phyloP scores from a whole-genome alignment of 2,797 vertebrate species.

The Myripristis jacobus region DNA sequence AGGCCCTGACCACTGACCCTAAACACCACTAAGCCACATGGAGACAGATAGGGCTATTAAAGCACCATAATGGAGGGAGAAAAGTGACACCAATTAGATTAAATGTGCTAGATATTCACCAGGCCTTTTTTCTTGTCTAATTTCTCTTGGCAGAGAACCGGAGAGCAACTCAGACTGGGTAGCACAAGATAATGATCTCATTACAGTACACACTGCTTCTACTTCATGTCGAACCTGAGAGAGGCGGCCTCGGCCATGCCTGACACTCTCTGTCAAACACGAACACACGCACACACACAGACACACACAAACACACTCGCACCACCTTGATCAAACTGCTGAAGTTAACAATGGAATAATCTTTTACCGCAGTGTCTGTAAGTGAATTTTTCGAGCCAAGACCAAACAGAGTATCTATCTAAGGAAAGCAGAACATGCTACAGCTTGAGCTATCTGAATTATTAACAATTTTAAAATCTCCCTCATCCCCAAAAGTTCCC shows the following conservation, averaged over 20 bases:
- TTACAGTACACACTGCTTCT: slow-evolving; percentile 71
- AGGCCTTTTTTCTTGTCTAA: slow-evolving; percentile 67
- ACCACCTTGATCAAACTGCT: slow-evolving; percentile 41
- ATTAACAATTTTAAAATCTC: slow-evolving; percentile 83
- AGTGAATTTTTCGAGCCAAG: slow-evolving; percentile 83
- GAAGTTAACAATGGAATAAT: slow-evolving; percentile 64
- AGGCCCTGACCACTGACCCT: slow-evolving; percentile 77
- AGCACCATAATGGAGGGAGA: slow-evolving; percentile 77
- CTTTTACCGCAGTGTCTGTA: slow-evolving; percentile 33
- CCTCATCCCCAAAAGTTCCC: slow-evolving; percentile 67
- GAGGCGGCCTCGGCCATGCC: slow-evolving; percentile 36
- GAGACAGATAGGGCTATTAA: slow-evolving; percentile 81
- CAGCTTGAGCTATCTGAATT: slow-evolving; percentile 83
- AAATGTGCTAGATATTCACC: slow-evolving; percentile 80
- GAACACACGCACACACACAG: slow-evolving; percentile 42
- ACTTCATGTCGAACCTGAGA: slow-evolving; percentile 49
- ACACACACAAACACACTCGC: slow-evolving; percentile 9
- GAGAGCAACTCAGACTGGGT: slow-evolving; percentile 69
- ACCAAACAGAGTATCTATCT: slow-evolving; percentile 69
- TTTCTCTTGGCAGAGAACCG: slow-evolving; percentile 78
- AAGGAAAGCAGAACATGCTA: slow-evolving; percentile 76
- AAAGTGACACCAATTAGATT: slow-evolving; percentile 84
- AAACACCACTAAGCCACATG: slow-evolving; percentile 75
- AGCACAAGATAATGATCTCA: slow-evolving; percentile 83
- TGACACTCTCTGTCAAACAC: slow-evolving; percentile 19